These are phyloP conservation scores for Ctenodactylus gundi DNA, from an alignment of 2,113 vertebrate genomes.

Conservation along the genomic window DNA sequence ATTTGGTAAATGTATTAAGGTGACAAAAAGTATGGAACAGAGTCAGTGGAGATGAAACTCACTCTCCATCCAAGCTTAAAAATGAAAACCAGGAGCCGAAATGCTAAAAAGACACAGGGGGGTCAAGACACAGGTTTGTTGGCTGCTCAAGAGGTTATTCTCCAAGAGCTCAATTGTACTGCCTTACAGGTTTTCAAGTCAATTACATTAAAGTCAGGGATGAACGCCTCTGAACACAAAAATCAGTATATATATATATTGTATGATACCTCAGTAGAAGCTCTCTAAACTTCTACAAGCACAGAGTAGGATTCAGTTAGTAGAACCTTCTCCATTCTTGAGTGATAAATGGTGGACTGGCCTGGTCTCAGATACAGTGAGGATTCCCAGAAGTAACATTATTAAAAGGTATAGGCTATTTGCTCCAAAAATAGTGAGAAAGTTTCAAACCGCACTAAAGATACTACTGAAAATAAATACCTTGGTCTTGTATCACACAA, in stretches of 20 bases:
- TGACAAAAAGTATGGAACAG: not conserved
- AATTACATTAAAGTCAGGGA: not conserved
- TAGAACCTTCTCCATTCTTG: not conserved
- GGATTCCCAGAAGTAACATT: not conserved
- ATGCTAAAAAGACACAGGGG: too few relatives aligned
- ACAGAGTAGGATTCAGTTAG: not conserved
- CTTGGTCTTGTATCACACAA: constrained; percentile 94
- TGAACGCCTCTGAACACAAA: not conserved
- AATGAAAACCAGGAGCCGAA: not conserved
- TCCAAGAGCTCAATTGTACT: too few relatives aligned
- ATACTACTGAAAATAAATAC: constrained; percentile 79
- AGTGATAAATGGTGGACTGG: not conserved
- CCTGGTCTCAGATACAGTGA: not conserved
- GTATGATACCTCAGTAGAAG: not conserved
- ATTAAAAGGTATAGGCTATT: not conserved
- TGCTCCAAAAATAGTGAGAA: not conserved
- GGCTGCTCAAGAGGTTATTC: not conserved
- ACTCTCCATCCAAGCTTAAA: not conserved
- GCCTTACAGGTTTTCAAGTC: not conserved
- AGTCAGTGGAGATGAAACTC: not conserved
- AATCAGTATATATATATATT: not conserved
- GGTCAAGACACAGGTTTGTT: not conserved
- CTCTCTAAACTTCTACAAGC: not conserved
- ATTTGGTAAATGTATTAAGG: not conserved
- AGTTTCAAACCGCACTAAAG: not conserved